These are phyloP conservation scores for Thumatha senex DNA, from an alignment of 2,888 invertebrate species.

Conservation along the genomic window DNA sequence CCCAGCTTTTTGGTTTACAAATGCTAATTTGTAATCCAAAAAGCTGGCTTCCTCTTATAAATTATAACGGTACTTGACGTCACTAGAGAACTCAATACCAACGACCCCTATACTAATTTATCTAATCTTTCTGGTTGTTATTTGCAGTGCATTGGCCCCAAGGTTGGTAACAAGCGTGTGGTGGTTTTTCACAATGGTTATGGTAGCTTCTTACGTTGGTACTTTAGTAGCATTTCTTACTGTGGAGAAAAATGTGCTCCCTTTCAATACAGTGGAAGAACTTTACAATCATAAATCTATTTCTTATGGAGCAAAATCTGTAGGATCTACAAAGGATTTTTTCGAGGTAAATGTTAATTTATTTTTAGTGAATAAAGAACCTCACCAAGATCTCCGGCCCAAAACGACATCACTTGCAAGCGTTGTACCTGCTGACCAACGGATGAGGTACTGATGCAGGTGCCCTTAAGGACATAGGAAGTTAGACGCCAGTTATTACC, in stretches of 20 bases:
- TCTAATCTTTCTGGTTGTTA: background rate
- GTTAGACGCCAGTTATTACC: too few species aligned
- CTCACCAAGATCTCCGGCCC: too few species aligned
- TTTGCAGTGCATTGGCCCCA: conserved; percentile 91
- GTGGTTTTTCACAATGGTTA: conserved; percentile 96
- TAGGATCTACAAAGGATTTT: conserved; percentile 93
- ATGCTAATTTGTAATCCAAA: too few species aligned
- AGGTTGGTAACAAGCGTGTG: conserved; percentile 93
- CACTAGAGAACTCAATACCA: too few species aligned
- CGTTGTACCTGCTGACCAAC: too few species aligned
- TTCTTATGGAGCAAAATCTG: conserved; percentile 91
- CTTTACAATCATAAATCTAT: conserved; percentile 91
- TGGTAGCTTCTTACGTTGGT: conserved; percentile 94
- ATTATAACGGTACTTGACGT: too few species aligned
- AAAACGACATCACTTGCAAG: too few species aligned
- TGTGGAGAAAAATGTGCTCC: conserved; percentile 87
- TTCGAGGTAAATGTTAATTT: conserved; percentile 86
- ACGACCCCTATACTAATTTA: too few species aligned
- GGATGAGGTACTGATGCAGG: too few species aligned
- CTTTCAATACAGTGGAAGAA: conserved; percentile 91
- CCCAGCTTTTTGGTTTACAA: too few species aligned
- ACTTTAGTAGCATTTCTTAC: conserved; percentile 95
- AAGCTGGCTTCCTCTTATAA: too few species aligned
- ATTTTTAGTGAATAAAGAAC: background rate
- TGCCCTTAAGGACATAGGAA: too few species aligned